phyloP scores from a whole-genome alignment of 2,888 invertebrate genomes.

The Sialis fuliginosa region DNA sequence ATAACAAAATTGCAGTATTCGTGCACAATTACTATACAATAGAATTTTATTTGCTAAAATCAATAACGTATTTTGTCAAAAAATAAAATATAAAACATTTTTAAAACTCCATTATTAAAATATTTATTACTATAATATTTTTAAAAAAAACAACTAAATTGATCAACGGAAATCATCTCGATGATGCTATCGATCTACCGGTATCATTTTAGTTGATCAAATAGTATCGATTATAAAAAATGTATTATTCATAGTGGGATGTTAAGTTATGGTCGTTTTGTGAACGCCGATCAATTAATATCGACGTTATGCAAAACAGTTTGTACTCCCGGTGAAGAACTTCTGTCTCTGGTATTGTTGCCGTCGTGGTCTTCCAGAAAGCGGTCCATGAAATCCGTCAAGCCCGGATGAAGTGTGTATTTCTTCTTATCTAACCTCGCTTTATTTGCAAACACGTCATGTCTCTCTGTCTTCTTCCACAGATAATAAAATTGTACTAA shows the following conservation, averaged over 20 bases:
- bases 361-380: constrained; percentile 73
- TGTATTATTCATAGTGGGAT: background rate
- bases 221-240: too few relatives aligned
- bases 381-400: constrained; percentile 87
- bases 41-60: too few relatives aligned
- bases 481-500: constrained; percentile 90
- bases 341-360: constrained; percentile 36
- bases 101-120: too few relatives aligned
- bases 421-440: constrained; percentile 82
- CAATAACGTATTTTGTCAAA: too few relatives aligned
- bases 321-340: constrained; percentile 53
- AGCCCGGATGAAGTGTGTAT: constrained; percentile 78
- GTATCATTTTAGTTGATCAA: too few relatives aligned
- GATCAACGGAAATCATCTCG: too few relatives aligned
- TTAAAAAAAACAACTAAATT: too few relatives aligned
- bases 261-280: background rate
- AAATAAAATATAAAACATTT: too few relatives aligned
- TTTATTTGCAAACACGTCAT: constrained; percentile 82
- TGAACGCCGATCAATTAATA: background rate
- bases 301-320: constrained; percentile 9
- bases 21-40: too few relatives aligned
- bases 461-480: constrained; percentile 98
- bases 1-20: too few relatives aligned
- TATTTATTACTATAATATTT: too few relatives aligned
- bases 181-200: too few relatives aligned